A percentile compares a stretch with the other conserved stretches of the same genome.
phyloP scores from a whole-genome alignment of 2,113 vertebrate genomes.

The Menidia beryllina region DNA sequence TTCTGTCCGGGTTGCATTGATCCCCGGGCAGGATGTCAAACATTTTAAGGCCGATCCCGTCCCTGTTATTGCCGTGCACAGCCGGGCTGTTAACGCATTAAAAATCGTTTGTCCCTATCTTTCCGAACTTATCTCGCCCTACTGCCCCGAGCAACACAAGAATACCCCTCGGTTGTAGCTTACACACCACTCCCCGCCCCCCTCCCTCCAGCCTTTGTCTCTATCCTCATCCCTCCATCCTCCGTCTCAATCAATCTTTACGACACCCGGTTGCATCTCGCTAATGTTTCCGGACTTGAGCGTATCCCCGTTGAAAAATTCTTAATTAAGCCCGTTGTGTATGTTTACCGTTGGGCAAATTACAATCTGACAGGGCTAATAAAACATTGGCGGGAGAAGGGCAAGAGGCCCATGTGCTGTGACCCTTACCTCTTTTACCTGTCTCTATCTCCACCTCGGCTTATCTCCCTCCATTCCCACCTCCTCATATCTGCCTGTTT shows the following conservation, averaged over 20 bases:
- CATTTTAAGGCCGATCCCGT: slow-evolving; percentile 82
- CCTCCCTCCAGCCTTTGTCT: slow-evolving; percentile 63
- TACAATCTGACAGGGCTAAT: slow-evolving; percentile 85
- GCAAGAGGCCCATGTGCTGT: slow-evolving; percentile 70
- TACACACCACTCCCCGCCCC: slow-evolving; percentile 67
- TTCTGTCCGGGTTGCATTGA: slow-evolving; percentile 82
- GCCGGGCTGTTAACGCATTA: slow-evolving; percentile 85
- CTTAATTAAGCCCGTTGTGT: slow-evolving; percentile 85
- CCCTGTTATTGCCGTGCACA: slow-evolving; percentile 82
- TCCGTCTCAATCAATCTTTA: slow-evolving; percentile 87
- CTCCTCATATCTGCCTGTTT: slow-evolving; percentile 72
- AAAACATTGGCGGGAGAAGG: slow-evolving; percentile 77
- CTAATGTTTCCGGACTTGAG: slow-evolving; percentile 89
- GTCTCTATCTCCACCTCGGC: slow-evolving; percentile 70
- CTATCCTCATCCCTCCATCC: slow-evolving; percentile 76
- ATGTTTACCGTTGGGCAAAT: slow-evolving; percentile 85
- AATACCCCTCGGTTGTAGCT: slow-evolving; percentile 79
- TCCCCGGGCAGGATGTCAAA: slow-evolving; percentile 86
- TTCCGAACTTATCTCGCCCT: slow-evolving; percentile 81
- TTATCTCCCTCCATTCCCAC: slow-evolving; percentile 76
- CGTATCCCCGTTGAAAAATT: slow-evolving; percentile 85
- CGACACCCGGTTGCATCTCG: slow-evolving; percentile 85
- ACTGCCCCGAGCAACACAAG: slow-evolving; percentile 84
- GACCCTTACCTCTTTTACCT: slow-evolving; percentile 68
- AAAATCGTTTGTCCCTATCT: slow-evolving; percentile 84